These are phyloP conservation scores for Podiceps cristatus DNA, from an alignment of 2,113 vertebrate genomes.

Conservation along the genomic window DNA sequence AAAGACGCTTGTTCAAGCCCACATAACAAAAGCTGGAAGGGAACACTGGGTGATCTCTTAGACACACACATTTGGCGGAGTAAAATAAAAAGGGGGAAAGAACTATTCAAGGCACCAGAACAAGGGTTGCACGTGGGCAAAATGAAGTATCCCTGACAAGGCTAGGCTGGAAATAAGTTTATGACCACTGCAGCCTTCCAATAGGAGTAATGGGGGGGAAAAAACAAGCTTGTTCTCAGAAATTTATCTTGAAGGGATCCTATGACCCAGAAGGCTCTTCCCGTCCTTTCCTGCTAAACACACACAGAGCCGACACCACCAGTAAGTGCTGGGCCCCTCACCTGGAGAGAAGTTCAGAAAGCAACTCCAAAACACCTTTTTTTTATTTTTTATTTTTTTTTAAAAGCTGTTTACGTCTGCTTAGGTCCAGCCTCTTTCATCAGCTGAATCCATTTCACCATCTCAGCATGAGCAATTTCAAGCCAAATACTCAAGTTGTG, in stretches of 20 bases:
- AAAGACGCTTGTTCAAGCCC: not conserved
- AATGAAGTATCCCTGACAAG: conserved; percentile 50
- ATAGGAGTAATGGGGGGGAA: conserved; percentile 63
- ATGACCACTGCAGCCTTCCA: conserved; percentile 50
- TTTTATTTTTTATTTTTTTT: too few species aligned
- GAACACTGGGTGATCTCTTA: not conserved
- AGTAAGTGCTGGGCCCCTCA: not conserved
- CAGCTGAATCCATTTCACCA: not conserved
- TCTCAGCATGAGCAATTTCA: not conserved
- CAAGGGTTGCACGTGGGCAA: conserved; percentile 25
- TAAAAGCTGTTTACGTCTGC: not conserved
- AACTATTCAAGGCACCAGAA: conserved; percentile 3
- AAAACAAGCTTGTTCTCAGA: conserved; percentile 51
- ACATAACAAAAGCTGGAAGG: not conserved
- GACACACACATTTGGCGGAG: not conserved
- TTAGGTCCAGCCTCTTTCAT: not conserved
- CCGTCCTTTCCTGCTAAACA: not conserved
- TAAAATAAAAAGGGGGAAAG: not conserved
- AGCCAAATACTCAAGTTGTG: not conserved
- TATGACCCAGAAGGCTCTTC: conserved; percentile 53
- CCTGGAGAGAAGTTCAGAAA: not conserved
- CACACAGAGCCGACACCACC: not conserved
- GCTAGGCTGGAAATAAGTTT: conserved; percentile 39
- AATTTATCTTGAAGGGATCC: conserved; percentile 39
- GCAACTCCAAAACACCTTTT: not conserved